Base-by-base conservation (phyloP, 1,140 invertebrate genomes). In the Heliothis virescens region DNA sequence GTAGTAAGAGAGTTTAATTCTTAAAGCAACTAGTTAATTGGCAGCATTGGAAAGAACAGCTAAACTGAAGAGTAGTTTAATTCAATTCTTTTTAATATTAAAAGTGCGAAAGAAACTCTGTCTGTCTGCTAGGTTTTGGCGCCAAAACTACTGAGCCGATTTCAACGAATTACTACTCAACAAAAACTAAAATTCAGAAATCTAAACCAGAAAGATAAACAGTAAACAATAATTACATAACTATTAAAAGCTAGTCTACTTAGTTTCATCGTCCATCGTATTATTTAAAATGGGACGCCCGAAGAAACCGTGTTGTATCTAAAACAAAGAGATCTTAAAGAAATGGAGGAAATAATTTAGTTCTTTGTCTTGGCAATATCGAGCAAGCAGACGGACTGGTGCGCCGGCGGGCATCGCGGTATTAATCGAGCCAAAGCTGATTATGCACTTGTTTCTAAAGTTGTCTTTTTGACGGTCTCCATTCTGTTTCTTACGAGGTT, bases 341-440 rank as follows among this genome's bases (percentile, higher is more conserved):
- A 90, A 93, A 90, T 85, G 89, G 79, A 89, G 87, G 90, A 92
- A 94, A 92, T 92, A 92, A 94, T 94, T 93, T 92, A 91, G 86
- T 93, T 91, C 91, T 92, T 91, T 92, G 87, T 90, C 82, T 82
- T 87, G 80, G 91, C 87, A 90, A 89, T 92, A 92, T 92, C 88
- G 89, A 86, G 86, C 83, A 78, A 86, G 86, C 82, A 79, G 82
- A 47, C 59, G 13, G 69, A 60, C 69, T 69, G 80, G 77, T 84
- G 65, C 79, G 85, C 85, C 89, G 86, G 87, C 85, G 90, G 91
- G 82, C 88, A 87, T 80, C 83, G 83, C 85, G 89, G 89, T 93
- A 93, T 93, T 94, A 92, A 93, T 94, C 90, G 92, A 90, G 86
- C 84, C 87, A 93, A 92, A 94, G 92, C 89, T 92, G 91, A 94